phyloP scores from a whole-genome alignment of 2,888 invertebrate genomes.

The Trachelus stipa region DNA sequence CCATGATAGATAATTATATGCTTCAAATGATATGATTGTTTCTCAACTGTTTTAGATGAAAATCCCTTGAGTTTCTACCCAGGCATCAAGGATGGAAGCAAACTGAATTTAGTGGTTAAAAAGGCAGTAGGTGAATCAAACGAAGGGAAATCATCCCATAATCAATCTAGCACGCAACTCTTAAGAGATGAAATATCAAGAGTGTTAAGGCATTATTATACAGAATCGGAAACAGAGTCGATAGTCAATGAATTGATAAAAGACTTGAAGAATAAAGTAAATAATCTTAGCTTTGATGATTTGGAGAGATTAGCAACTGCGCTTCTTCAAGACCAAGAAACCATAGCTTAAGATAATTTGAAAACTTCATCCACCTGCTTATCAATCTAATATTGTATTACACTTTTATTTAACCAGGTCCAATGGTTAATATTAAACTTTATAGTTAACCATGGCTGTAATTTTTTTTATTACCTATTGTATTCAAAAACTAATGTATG shows the following conservation, averaged over 20 bases:
- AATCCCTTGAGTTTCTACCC: conserved; percentile 78
- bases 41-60: conserved; percentile 69
- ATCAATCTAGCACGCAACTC: conserved; percentile 60
- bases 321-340: conserved; percentile 79
- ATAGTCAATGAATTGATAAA: conserved; percentile 73
- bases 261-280: conserved; percentile 69
- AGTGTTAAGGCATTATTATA: conserved; percentile 73
- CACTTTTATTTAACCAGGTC: conserved; percentile 35
- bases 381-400: conserved; percentile 36
- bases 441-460: background rate
- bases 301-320: conserved; percentile 72
- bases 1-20: background rate
- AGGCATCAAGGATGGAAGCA: conserved; percentile 80
- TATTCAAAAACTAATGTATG: background rate
- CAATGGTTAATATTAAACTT: conserved; percentile 4
- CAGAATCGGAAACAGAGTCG: conserved; percentile 74
- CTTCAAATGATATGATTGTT: background rate
- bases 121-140: conserved; percentile 63
- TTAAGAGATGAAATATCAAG: conserved; percentile 72
- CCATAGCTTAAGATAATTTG: conserved; percentile 62
- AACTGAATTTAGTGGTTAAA: conserved; percentile 78
- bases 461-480: background rate
- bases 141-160: conserved; percentile 37
- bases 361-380: conserved; percentile 26
- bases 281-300: conserved; percentile 72